phyloP scores from a whole-genome alignment of 2,888 invertebrate species.

The Eremobia ochroleuca region DNA sequence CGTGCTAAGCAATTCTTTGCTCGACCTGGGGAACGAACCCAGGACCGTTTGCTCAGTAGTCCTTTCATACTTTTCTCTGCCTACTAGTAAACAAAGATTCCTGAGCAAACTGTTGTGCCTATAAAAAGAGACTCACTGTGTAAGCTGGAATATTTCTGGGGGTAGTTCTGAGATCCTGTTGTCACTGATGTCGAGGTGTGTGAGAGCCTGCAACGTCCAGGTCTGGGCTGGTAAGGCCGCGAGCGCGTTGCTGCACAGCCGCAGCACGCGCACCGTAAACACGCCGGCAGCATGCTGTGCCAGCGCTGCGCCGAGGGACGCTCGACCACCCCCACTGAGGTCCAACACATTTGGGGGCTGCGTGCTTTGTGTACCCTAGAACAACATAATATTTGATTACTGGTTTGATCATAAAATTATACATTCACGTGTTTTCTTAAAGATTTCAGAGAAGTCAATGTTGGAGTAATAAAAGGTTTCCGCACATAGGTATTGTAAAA shows the following conservation, averaged over 20 bases:
- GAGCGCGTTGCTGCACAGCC: slow-evolving; percentile 90
- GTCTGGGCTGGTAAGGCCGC: slow-evolving; percentile 91
- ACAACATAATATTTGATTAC: slow-evolving; percentile 49
- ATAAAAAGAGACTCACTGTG: slow-evolving; percentile 78
- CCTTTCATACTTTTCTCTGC: neutral
- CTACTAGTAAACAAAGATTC: neutral
- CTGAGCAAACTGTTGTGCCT: neutral
- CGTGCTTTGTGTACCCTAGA: slow-evolving; percentile 86
- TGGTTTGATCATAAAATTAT: neutral
- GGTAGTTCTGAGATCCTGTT: slow-evolving; percentile 93
- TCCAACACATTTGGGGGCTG: slow-evolving; percentile 88
- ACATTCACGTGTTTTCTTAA: no score
- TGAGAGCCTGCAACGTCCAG: slow-evolving; percentile 91
- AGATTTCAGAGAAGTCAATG: no score
- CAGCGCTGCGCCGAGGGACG: slow-evolving; percentile 81
- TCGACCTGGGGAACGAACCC: neutral
- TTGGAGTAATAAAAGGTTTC: neutral
- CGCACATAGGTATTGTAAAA: neutral
- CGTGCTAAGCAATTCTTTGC: neutral
- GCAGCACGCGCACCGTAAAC: slow-evolving; percentile 83
- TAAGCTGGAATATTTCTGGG: slow-evolving; percentile 90
- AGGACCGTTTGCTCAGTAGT: neutral
- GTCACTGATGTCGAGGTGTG: slow-evolving; percentile 93
- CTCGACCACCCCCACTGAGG: slow-evolving; percentile 83
- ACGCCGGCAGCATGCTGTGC: slow-evolving; percentile 81